Evolutionary conservation across 2,113 vertebrate species (phyloP).

Genomic region (Chrysochloris asiatica): DNA sequence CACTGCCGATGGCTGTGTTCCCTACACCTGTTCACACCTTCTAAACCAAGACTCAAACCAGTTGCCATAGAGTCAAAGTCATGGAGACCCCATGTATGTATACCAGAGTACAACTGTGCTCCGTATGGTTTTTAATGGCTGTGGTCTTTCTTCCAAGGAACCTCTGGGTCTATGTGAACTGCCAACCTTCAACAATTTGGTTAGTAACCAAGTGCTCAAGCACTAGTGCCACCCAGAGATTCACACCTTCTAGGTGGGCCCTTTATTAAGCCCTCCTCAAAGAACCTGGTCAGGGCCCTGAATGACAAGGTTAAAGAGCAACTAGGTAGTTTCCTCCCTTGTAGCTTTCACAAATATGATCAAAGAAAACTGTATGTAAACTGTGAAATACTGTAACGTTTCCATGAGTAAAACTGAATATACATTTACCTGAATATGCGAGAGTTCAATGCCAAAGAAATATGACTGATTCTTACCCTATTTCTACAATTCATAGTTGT

Average conservation of each 20-base stretch:
- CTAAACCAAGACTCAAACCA: not conserved
- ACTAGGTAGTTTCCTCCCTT: not conserved
- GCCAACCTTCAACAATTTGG: not conserved
- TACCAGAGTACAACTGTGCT: not conserved
- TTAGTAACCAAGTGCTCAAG: not conserved
- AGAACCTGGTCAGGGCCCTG: not conserved
- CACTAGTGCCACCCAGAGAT: not conserved
- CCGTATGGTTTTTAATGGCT: not conserved
- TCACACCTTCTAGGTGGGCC: not conserved
- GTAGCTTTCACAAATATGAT: not conserved
- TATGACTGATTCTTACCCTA: conserved; percentile 45
- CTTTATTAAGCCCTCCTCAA: not conserved
- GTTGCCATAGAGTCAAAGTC: not conserved
- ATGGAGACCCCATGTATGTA: not conserved
- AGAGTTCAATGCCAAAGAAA: conserved; percentile 69
- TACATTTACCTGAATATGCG: conserved; percentile 41
- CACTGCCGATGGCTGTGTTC: not conserved
- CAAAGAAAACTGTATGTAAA: conserved; percentile 51
- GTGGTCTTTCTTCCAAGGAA: not conserved
- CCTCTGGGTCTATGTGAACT: not conserved
- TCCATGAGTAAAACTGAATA: conserved; percentile 43
- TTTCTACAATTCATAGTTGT: conserved; percentile 69
- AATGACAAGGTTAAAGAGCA: not conserved
- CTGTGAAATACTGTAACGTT: not conserved
- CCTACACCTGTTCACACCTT: not conserved